Conservation (phyloP, 2,797 vertebrate genomes). For the Gorsachius magnificus region DNA sequence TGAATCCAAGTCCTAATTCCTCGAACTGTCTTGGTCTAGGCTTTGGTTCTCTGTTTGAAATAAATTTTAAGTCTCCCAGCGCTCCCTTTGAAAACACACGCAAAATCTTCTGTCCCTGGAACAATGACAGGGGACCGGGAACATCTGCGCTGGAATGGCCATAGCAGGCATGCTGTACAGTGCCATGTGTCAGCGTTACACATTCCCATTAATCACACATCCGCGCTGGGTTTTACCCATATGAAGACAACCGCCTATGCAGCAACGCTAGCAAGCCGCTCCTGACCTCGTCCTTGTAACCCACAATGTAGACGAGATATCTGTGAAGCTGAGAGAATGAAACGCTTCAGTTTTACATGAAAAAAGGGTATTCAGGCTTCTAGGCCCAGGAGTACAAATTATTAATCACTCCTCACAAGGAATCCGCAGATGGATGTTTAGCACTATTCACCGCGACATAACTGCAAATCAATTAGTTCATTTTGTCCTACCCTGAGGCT, state of each 20-base stretch:
- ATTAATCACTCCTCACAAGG: conserved; percentile 74
- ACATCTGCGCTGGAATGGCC: background rate
- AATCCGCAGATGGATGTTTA: conserved; percentile 72
- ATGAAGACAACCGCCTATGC: background rate
- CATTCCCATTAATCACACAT: conserved; percentile 21
- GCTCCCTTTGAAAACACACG: background rate
- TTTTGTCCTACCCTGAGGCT: conserved; percentile 74
- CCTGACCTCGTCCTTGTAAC: conserved; percentile 54
- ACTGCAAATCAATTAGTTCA: conserved; percentile 76
- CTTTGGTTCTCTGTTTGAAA: background rate
- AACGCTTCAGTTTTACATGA: conserved; percentile 70
- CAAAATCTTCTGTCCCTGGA: background rate
- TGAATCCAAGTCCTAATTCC: background rate
- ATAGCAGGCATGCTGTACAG: background rate
- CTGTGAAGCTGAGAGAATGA: conserved; percentile 67
- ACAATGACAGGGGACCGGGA: background rate
- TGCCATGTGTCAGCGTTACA: background rate
- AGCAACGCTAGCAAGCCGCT: background rate
- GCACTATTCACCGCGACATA: conserved; percentile 66
- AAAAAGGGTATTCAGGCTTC: conserved; percentile 67
- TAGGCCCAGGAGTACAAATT: conserved; percentile 70
- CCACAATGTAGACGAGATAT: conserved; percentile 66
- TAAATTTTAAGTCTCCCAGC: background rate
- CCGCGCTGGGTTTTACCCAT: conserved; percentile 1
- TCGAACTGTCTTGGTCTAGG: background rate